Percentiles rank a stretch among this genome's conserved stretches.
Evolutionary conservation across 2,888 invertebrate species (phyloP).

Genomic region (Holacanthella duospinosa): DNA sequence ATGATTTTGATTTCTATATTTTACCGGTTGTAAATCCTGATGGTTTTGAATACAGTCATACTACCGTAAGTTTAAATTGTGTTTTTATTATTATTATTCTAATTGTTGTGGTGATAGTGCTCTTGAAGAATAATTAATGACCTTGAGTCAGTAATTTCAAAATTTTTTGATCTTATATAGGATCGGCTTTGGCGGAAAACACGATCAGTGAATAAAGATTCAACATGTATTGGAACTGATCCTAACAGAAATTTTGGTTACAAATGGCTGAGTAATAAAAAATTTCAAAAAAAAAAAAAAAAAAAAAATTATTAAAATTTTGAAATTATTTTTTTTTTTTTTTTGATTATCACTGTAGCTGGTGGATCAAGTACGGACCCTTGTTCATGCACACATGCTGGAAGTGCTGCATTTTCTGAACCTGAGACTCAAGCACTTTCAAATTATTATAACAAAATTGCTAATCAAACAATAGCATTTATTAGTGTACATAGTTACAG

Average conservation of each 20-base stretch:
- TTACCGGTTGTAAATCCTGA: slow-evolving; percentile 62
- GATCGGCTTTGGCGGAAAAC: slow-evolving; percentile 25
- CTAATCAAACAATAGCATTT: slow-evolving; percentile 51
- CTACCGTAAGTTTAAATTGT: slow-evolving; percentile 7
- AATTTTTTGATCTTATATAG: slow-evolving; percentile 37
- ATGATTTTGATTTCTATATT: slow-evolving; percentile 62
- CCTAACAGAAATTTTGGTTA: slow-evolving; percentile 45
- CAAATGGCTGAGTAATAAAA: slow-evolving; percentile 60
- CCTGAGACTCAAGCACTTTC: slow-evolving; percentile 58
- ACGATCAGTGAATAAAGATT: not conserved
- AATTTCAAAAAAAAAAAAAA: too few species aligned
- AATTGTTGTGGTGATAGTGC: too few species aligned
- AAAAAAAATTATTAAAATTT: too few species aligned
- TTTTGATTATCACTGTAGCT: slow-evolving; percentile 20
- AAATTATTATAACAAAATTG: slow-evolving; percentile 48
- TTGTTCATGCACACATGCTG: slow-evolving; percentile 43
- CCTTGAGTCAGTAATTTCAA: not conserved
- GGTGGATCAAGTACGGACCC: slow-evolving; percentile 33
- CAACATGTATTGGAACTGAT: slow-evolving; percentile 43
- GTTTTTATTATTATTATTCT: too few species aligned
- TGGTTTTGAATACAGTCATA: slow-evolving; percentile 55
- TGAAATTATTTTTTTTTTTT: too few species aligned
- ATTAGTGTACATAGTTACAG: slow-evolving; percentile 65
- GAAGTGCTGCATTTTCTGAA: slow-evolving; percentile 52
- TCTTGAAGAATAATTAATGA: slow-evolving; percentile 6